Conservation (phyloP, 2,113 vertebrate species). For the Otus sunia region DNA sequence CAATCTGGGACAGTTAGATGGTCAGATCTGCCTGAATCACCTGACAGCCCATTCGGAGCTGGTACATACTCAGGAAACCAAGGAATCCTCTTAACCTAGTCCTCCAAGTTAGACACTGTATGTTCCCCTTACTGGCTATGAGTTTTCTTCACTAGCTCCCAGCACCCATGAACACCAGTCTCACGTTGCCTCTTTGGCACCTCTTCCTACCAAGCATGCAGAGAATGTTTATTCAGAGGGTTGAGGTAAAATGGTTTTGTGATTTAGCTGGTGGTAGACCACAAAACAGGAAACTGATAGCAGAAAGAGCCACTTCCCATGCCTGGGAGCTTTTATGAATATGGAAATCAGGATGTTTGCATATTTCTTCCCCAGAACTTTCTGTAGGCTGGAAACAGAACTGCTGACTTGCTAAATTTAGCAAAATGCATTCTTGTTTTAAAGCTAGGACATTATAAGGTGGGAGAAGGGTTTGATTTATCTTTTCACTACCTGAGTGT, state of each 20-base stretch:
- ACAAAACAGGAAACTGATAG: neutral
- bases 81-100: neutral
- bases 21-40: neutral
- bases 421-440: neutral
- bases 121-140: fast-evolving
- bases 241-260: neutral
- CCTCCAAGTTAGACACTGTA: neutral
- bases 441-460: neutral
- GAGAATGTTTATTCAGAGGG: neutral
- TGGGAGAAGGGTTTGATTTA: neutral
- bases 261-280: neutral
- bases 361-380: neutral
- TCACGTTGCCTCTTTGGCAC: neutral
- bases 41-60: neutral
- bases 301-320: neutral
- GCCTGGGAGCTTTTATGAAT: neutral
- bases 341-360: neutral
- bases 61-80: neutral
- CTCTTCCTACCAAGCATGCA: fast-evolving
- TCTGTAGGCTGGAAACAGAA: neutral
- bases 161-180: fast-evolving
- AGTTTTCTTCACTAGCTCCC: neutral
- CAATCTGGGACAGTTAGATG: neutral
- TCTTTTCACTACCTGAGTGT: neutral
- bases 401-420: neutral